Conservation (phyloP, 2,113 vertebrate genomes). For the Merops nubicus region DNA sequence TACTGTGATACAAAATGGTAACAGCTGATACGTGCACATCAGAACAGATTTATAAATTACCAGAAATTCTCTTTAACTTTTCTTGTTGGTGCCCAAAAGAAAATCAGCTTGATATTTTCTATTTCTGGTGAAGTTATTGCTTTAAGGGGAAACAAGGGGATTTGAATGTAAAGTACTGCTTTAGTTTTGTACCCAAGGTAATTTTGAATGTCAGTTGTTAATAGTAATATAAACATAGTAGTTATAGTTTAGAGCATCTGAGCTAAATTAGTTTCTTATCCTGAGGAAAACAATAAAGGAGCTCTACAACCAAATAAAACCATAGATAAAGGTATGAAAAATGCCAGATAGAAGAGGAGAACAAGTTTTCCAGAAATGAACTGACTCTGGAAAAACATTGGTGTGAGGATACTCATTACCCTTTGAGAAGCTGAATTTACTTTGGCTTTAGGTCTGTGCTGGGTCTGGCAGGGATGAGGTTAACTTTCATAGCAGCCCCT, state of each 20-base stretch:
- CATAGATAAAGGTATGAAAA: neutral
- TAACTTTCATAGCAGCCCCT: neutral
- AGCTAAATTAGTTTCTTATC: neutral
- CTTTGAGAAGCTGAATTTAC: neutral
- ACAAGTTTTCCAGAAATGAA: neutral
- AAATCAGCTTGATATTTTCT: neutral
- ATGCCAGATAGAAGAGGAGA: neutral
- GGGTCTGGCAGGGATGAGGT: neutral
- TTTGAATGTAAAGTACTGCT: neutral
- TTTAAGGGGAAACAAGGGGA: neutral
- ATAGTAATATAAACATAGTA: neutral
- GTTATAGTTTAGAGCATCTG: neutral
- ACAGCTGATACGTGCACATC: neutral
- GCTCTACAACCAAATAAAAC: neutral
- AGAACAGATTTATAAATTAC: neutral
- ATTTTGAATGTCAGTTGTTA: neutral
- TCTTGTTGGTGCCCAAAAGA: neutral
- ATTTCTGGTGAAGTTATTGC: neutral
- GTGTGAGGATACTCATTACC: neutral
- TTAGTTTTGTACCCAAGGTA: neutral
- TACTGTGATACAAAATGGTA: neutral
- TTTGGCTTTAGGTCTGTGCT: neutral
- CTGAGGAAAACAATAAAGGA: neutral
- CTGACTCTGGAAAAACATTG: neutral
- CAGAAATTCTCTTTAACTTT: neutral